Percentiles rank a stretch among this genome's conserved stretches.
phyloP scores from a whole-genome alignment of 1,140 invertebrate species.

The Scaptomyza pallida region DNA sequence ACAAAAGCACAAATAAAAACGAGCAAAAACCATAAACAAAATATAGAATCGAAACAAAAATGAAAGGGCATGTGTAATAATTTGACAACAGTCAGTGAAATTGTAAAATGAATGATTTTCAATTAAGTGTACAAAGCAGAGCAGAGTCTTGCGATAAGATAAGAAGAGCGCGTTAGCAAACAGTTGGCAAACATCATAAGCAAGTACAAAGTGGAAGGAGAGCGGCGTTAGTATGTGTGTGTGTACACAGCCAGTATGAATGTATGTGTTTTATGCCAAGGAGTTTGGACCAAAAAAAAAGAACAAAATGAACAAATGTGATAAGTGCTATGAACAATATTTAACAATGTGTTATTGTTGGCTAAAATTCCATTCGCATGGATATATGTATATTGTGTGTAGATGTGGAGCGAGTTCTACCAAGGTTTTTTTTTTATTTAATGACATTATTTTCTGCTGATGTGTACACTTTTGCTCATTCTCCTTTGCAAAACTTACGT shows the following conservation, averaged over 20 bases:
- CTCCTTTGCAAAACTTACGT: constrained; percentile 51
- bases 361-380: constrained; percentile 23
- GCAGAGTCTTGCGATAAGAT: constrained; percentile 67
- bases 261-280: constrained; percentile 28
- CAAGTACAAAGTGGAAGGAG: constrained; percentile 37
- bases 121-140: constrained; percentile 69
- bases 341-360: constrained; percentile 27
- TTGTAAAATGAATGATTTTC: constrained; percentile 60
- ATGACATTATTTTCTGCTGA: constrained; percentile 37
- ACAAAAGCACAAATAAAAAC: constrained; percentile 19
- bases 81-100: constrained; percentile 52
- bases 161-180: constrained; percentile 48
- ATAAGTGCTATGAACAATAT: constrained; percentile 54
- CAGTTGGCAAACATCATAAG: constrained; percentile 49
- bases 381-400: constrained; percentile 29
- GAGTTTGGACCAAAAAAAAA: constrained; percentile 38
- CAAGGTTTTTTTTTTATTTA: constrained; percentile 30
- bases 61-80: constrained; percentile 47
- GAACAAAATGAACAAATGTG: constrained; percentile 29
- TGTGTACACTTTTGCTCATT: constrained; percentile 50
- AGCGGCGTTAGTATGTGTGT: constrained; percentile 1
- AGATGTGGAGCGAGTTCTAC: constrained; percentile 29
- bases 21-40: constrained; percentile 27
- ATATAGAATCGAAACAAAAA: constrained; percentile 39
- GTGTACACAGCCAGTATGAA: neutral